These are phyloP conservation scores for Drosophila hamatofila DNA, from an alignment of 2,888 invertebrate genomes.

Conservation along the genomic window DNA sequence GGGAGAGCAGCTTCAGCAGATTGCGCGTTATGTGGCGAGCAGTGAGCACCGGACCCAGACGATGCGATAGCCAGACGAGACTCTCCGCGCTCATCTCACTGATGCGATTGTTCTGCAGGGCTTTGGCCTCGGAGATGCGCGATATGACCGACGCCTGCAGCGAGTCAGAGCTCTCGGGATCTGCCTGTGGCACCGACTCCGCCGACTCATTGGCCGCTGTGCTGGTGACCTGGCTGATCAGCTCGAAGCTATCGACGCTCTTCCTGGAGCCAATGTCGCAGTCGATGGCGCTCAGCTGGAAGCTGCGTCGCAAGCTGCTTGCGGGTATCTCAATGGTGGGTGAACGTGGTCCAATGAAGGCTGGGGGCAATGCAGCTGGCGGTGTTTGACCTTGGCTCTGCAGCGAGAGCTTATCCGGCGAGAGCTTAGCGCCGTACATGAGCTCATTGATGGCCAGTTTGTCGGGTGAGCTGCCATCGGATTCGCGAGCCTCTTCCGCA, in stretches of 20 bases:
- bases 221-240: conserved; percentile 74
- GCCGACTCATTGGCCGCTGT: conserved; percentile 38
- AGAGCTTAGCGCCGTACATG: conserved; percentile 84
- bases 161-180: conserved; percentile 74
- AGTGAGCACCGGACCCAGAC: conserved; percentile 96
- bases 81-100: conserved; percentile 95
- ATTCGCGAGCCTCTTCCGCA: conserved; percentile 86
- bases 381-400: conserved; percentile 73
- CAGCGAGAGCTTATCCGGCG: conserved; percentile 82
- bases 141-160: conserved; percentile 84
- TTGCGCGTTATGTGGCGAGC: conserved; percentile 96
- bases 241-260: conserved; percentile 85
- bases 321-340: conserved; percentile 91
- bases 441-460: conserved; percentile 86
- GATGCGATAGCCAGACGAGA: conserved; percentile 95
- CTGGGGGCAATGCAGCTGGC: conserved; percentile 57
- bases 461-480: conserved; percentile 84
- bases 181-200: conserved; percentile 28
- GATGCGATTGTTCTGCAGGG: conserved; percentile 87
- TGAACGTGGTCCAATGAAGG: conserved; percentile 85
- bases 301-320: conserved; percentile 82
- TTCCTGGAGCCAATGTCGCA: conserved; percentile 89
- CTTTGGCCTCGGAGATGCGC: conserved; percentile 83
- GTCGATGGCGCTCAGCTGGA: conserved; percentile 87
- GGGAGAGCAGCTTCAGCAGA: conserved; percentile 95